A percentile compares a stretch with the other conserved stretches of the same genome.
Conservation (phyloP, 2,113 vertebrate genomes). For the Pontoporia blainvillei region DNA sequence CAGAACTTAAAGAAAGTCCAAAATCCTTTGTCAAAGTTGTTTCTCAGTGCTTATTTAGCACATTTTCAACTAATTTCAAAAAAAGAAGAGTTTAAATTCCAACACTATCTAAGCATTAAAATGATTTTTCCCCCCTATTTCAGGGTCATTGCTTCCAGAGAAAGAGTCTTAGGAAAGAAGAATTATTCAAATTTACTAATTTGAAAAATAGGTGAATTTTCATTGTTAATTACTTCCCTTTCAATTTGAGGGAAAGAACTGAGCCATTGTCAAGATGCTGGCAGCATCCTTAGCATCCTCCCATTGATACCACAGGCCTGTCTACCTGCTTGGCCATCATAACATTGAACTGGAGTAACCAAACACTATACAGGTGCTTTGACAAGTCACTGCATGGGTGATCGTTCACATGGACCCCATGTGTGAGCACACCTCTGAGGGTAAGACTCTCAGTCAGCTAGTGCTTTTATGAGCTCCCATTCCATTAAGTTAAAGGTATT, state of each 20-base stretch:
- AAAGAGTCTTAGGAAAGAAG: background rate
- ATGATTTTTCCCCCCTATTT: background rate
- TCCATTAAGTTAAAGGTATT: background rate
- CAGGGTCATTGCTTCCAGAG: background rate
- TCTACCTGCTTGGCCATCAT: background rate
- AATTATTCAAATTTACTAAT: background rate
- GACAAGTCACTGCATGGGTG: background rate
- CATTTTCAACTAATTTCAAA: background rate
- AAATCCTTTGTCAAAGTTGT: background rate
- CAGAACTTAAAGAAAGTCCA: background rate
- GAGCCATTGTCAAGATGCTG: background rate
- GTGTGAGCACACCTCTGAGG: fast-evolving
- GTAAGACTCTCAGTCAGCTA: fast-evolving
- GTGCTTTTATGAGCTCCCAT: background rate
- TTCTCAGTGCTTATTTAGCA: background rate
- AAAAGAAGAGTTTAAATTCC: background rate
- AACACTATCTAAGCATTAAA: background rate
- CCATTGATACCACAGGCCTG: fast-evolving
- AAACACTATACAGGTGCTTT: background rate
- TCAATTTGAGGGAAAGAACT: background rate
- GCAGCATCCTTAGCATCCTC: background rate
- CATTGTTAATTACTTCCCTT: background rate
- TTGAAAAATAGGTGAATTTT: background rate
- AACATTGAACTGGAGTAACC: background rate
- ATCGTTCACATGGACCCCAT: fast-evolving